Conservation (phyloP, 1,140 invertebrate genomes). For the Ceratosolen solmsi region DNA sequence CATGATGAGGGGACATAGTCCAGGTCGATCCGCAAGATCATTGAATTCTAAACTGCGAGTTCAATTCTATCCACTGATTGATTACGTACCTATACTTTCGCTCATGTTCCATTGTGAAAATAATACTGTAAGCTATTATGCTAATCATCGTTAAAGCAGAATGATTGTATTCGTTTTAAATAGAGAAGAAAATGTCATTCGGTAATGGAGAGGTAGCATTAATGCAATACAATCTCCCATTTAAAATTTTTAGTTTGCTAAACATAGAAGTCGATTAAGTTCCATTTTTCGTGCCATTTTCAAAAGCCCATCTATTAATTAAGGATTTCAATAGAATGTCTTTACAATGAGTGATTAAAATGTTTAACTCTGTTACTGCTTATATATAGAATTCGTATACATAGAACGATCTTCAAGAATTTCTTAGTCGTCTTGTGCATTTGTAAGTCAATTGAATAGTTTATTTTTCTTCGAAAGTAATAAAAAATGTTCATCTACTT, state of each 20-base stretch:
- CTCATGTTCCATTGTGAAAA: constrained; percentile 4
- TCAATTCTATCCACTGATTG: constrained; percentile 38
- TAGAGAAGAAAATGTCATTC: constrained; percentile 18
- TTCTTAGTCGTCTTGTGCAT: too few relatives aligned
- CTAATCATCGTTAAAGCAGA: constrained; percentile 13
- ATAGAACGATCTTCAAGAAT: too few relatives aligned
- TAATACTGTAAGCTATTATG: neutral
- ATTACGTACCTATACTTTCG: constrained; percentile 11
- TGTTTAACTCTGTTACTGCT: neutral
- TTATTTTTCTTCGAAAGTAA: too few relatives aligned
- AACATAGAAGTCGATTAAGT: constrained; percentile 5
- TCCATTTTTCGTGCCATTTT: neutral
- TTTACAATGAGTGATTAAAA: neutral
- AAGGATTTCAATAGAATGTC: neutral
- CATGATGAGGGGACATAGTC: neutral
- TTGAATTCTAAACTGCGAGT: neutral
- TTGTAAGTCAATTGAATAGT: too few relatives aligned
- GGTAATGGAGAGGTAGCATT: constrained; percentile 21
- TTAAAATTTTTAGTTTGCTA: constrained; percentile 7
- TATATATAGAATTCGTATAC: too few relatives aligned
- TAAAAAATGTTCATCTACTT: too few relatives aligned
- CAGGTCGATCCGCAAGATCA: constrained; percentile 5
- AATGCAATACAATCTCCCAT: constrained; percentile 21
- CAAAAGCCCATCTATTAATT: neutral
- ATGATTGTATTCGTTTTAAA: neutral